phyloP scores from a whole-genome alignment of 2,113 vertebrate genomes.

The Microtus oregoni region DNA sequence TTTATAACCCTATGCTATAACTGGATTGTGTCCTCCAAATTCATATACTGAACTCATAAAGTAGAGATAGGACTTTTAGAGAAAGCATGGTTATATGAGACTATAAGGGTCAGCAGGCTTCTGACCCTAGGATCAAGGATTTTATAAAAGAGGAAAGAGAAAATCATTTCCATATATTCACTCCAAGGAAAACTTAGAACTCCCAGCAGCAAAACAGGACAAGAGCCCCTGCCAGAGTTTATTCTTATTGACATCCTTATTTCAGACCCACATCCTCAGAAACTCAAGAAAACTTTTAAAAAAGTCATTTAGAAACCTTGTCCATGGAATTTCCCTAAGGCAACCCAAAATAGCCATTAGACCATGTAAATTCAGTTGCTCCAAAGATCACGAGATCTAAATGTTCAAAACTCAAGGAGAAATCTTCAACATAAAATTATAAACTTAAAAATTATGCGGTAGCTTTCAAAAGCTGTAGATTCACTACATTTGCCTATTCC shows the following conservation, averaged over 20 bases:
- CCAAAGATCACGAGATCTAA: neutral
- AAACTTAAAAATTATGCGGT: neutral
- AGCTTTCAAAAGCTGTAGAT: neutral
- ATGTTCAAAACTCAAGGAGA: neutral
- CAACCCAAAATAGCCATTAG: neutral
- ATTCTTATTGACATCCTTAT: neutral
- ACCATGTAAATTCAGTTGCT: neutral
- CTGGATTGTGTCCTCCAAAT: neutral
- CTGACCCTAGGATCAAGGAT: neutral
- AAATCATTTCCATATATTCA: neutral
- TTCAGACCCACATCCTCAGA: neutral
- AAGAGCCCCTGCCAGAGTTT: neutral
- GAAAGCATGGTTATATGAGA: neutral
- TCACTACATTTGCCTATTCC: neutral
- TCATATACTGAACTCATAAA: neutral
- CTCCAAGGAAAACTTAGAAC: neutral
- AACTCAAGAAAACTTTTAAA: neutral
- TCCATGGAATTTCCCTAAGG: neutral
- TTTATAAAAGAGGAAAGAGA: neutral
- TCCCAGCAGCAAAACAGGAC: neutral
- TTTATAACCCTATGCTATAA: neutral
- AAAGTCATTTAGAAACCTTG: neutral
- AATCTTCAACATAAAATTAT: neutral
- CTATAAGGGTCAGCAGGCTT: neutral
- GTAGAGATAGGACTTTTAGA: neutral